Evolutionary conservation across 2,797 vertebrate species (phyloP).

Genomic region (Mus minutoides): DNA sequence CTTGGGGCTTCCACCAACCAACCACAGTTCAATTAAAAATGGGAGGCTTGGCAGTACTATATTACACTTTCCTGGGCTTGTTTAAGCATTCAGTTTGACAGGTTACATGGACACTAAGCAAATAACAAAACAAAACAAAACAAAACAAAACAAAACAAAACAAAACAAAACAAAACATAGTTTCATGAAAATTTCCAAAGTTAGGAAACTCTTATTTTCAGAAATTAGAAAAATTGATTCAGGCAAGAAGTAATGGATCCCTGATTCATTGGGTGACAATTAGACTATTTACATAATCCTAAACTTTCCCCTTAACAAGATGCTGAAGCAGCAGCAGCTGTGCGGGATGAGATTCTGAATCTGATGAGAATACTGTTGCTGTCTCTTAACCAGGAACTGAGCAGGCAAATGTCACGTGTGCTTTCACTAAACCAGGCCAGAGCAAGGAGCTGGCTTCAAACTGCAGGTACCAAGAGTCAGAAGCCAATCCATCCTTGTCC

Average conservation of each 20-base stretch:
- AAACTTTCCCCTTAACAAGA: background rate
- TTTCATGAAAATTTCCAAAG: background rate
- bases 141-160: too few species aligned
- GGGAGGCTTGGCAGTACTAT: background rate
- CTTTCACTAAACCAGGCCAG: background rate
- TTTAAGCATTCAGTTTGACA: background rate
- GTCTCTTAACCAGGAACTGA: background rate
- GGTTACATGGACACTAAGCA: background rate
- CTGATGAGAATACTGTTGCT: background rate
- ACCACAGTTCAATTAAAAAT: background rate
- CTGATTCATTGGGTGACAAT: background rate
- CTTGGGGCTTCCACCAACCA: background rate
- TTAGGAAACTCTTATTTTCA: constrained; percentile 18
- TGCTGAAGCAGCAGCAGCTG: background rate
- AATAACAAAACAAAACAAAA: background rate
- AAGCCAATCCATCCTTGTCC: background rate
- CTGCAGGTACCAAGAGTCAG: background rate
- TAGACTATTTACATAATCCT: constrained; percentile 1
- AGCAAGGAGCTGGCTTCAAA: background rate
- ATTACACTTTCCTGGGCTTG: background rate
- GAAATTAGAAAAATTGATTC: background rate
- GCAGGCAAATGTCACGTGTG: background rate
- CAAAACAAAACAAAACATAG: background rate
- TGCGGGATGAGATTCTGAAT: background rate
- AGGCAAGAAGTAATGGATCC: background rate